Percentiles rank a stretch among this genome's conserved stretches.
Conservation (phyloP, 2,888 invertebrate species). For the Tuta absoluta region DNA sequence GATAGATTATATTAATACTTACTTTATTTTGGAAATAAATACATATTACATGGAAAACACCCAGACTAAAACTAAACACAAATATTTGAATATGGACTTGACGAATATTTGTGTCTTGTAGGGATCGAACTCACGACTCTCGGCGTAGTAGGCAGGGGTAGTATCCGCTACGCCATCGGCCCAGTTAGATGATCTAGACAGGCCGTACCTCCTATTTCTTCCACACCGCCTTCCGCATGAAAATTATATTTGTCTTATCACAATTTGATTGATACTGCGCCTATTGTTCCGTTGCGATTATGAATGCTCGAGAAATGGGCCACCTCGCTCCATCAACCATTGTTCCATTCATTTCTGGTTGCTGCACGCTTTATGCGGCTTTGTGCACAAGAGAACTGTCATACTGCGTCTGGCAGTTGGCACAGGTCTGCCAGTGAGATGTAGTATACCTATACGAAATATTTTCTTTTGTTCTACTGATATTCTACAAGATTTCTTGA, state of each 20-base stretch:
- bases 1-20: too few species aligned
- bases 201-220: conserved; percentile 16
- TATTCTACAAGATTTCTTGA: too few species aligned
- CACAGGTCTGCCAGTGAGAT: background rate
- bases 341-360: conserved; percentile 5
- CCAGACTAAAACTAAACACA: too few species aligned
- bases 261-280: conserved; percentile 20
- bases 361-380: conserved; percentile 4
- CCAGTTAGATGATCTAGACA: background rate
- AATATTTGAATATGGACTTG: too few species aligned
- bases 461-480: background rate
- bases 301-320: conserved; percentile 24
- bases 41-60: too few species aligned
- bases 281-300: conserved; percentile 24
- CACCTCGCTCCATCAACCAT: conserved; percentile 9
- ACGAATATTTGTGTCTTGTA: too few species aligned
- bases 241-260: conserved; percentile 21
- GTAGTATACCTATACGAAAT: background rate
- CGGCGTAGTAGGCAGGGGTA: too few species aligned
- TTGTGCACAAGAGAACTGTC: conserved; percentile 3
- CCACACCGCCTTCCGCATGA: conserved; percentile 20
- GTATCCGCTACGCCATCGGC: too few species aligned
- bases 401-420: background rate
- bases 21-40: too few species aligned
- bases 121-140: too few species aligned